These are phyloP conservation scores for Daboia siamensis DNA, from an alignment of 2,113 vertebrate species.

Conservation along the genomic window DNA sequence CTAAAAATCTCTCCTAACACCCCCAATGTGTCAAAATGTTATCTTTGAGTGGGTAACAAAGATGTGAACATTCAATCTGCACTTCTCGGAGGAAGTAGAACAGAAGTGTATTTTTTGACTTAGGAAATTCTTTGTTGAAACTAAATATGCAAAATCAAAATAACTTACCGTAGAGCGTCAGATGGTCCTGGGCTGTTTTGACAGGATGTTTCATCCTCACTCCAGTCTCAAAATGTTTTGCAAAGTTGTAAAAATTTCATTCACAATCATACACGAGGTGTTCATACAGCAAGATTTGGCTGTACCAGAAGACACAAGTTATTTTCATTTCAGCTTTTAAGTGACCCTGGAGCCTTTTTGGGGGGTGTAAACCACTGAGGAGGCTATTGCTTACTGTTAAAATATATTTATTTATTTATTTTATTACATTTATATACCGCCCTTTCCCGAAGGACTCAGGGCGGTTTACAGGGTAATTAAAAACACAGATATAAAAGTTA, in stretches of 20 bases:
- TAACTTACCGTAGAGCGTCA: background rate
- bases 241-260: background rate
- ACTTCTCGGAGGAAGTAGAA: background rate
- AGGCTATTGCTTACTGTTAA: background rate
- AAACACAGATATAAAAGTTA: too few relatives aligned
- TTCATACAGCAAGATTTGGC: background rate
- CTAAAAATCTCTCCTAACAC: background rate
- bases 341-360: background rate
- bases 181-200: background rate
- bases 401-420: too few relatives aligned
- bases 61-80: accelerated
- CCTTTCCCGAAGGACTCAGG: too few relatives aligned
- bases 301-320: background rate
- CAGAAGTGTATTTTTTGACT: background rate
- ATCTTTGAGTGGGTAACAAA: background rate
- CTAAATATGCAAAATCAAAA: too few relatives aligned
- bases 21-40: background rate
- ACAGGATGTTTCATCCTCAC: background rate
- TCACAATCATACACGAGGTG: background rate
- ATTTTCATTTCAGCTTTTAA: background rate
- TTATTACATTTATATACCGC: too few relatives aligned
- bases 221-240: background rate
- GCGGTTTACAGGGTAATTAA: too few relatives aligned
- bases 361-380: background rate
- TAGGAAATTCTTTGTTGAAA: background rate